Evolutionary conservation across 2,113 vertebrate species (phyloP).

Genomic region (Leptocoma aspasia): DNA sequence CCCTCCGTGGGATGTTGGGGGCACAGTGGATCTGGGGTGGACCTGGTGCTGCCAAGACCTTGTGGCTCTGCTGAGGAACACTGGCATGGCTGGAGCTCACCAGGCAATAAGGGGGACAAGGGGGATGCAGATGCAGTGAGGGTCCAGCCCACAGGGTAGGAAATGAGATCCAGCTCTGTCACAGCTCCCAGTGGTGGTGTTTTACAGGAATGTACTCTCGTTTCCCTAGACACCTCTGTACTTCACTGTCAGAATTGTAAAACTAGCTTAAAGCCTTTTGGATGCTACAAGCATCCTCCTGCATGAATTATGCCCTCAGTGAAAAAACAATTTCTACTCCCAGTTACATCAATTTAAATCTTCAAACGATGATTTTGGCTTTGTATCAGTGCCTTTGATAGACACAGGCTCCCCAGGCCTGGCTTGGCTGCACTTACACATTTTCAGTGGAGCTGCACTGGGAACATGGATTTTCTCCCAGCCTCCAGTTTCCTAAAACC

Average conservation of each 20-base stretch:
- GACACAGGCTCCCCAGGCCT: background rate
- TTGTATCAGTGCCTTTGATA: background rate
- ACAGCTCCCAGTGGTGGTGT: background rate
- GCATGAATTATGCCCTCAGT: slow-evolving; percentile 7
- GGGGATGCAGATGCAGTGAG: background rate
- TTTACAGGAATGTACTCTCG: background rate
- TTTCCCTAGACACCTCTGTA: background rate
- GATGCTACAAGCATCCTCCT: background rate
- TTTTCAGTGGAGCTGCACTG: background rate
- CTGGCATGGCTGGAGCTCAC: accelerated
- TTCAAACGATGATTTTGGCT: background rate
- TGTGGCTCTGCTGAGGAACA: background rate
- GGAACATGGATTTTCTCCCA: background rate
- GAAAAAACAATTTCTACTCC: slow-evolving; percentile 9
- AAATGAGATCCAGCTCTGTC: background rate
- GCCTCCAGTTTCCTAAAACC: background rate
- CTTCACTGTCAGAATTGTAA: background rate
- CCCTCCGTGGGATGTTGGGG: accelerated
- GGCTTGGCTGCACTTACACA: background rate
- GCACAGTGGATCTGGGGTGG: background rate
- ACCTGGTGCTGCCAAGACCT: background rate
- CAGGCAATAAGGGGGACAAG: background rate
- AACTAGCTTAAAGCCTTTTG: background rate
- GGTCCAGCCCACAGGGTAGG: background rate
- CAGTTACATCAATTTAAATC: slow-evolving; percentile 1